Conservation (phyloP, 1,140 invertebrate species). For the Platorchestia sp. region DNA sequence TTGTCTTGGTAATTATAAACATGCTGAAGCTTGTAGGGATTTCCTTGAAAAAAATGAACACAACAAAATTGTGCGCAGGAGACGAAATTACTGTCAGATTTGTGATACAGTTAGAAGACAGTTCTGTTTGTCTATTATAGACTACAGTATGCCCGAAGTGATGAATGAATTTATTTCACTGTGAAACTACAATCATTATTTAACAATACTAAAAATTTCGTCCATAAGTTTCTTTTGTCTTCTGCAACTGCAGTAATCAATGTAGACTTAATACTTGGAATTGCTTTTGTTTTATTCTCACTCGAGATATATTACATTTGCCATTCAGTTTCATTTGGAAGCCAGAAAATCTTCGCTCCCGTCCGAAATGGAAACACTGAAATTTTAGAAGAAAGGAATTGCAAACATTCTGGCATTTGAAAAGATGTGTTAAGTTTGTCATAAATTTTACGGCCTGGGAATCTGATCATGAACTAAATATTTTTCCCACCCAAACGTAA, state of each 20-base stretch:
- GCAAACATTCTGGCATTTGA: too few relatives aligned
- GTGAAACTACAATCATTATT: not conserved
- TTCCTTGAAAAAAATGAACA: too few relatives aligned
- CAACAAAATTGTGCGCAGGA: too few relatives aligned
- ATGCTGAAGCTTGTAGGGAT: too few relatives aligned
- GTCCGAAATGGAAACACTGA: not conserved
- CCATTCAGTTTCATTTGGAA: not conserved
- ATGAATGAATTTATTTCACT: not conserved
- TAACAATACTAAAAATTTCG: not conserved
- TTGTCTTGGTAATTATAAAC: too few relatives aligned
- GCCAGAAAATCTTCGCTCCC: not conserved
- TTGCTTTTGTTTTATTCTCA: not conserved
- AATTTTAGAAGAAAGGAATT: not conserved
- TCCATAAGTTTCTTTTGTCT: not conserved
- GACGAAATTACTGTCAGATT: too few relatives aligned
- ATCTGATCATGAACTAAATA: too few relatives aligned
- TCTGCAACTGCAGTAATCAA: not conserved
- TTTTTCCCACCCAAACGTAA: too few relatives aligned
- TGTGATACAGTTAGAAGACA: too few relatives aligned
- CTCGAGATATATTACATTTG: conserved; percentile 40
- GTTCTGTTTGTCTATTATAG: not conserved
- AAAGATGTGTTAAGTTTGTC: too few relatives aligned
- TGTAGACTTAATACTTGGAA: not conserved
- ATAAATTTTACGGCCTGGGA: too few relatives aligned
- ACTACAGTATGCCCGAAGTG: too few relatives aligned